Evolutionary conservation across 2,888 invertebrate species (phyloP).

Genomic region (Zaprionus bogoriensis): DNA sequence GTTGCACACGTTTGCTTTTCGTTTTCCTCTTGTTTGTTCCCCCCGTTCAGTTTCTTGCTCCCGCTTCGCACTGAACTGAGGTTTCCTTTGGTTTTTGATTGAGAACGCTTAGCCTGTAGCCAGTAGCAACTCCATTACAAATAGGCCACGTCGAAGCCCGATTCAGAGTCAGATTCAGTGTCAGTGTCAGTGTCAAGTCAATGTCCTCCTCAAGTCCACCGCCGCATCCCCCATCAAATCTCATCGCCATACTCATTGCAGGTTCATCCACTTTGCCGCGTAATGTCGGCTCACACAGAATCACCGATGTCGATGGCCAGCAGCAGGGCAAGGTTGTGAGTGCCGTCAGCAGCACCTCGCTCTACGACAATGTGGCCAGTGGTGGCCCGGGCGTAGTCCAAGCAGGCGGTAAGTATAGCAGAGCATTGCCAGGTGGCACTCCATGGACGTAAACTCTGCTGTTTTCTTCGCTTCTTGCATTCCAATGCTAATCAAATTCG

Average conservation of each 20-base stretch:
- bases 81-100: conserved; percentile 13
- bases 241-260: conserved; percentile 82
- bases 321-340: conserved; percentile 88
- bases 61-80: too few relatives aligned
- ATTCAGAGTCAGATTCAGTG: background rate
- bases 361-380: conserved; percentile 91
- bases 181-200: conserved; percentile 1
- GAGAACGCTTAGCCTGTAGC: conserved; percentile 32
- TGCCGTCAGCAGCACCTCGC: conserved; percentile 93
- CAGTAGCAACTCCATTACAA: conserved; percentile 5
- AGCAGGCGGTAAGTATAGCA: conserved; percentile 51
- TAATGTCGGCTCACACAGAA: conserved; percentile 79
- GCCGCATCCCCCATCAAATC: conserved; percentile 75
- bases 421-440: too few relatives aligned
- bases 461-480: background rate
- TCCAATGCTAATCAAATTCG: background rate
- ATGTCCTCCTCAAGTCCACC: conserved; percentile 31
- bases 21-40: too few relatives aligned
- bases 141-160: background rate
- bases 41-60: too few relatives aligned
- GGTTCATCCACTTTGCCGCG: conserved; percentile 94
- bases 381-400: conserved; percentile 63
- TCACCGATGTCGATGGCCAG: conserved; percentile 80
- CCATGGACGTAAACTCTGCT: background rate
- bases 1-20: too few relatives aligned